These are phyloP conservation scores for Leptogaster cylindrica DNA, from an alignment of 2,888 invertebrate genomes.

Conservation along the genomic window DNA sequence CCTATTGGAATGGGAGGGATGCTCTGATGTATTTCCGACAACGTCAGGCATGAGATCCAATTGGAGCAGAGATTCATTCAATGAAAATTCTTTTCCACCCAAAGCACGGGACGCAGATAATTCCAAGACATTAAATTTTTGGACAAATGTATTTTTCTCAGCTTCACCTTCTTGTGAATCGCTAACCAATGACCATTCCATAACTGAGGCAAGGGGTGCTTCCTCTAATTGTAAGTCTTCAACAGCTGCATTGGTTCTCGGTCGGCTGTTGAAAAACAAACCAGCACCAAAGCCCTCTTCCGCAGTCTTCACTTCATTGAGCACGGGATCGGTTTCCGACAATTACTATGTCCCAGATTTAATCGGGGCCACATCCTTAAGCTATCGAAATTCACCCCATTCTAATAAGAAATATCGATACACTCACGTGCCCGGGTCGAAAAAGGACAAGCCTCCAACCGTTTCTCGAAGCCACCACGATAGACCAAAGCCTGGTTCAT, in stretches of 20 bases:
- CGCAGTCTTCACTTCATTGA: constrained; percentile 33
- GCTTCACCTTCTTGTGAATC: constrained; percentile 44
- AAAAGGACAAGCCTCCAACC: neutral
- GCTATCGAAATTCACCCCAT: constrained; percentile 20
- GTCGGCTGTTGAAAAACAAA: constrained; percentile 39
- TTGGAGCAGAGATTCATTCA: constrained; percentile 18
- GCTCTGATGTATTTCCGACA: constrained; percentile 4
- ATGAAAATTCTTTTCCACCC: constrained; percentile 9
- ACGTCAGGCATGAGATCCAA: constrained; percentile 9
- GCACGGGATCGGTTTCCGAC: constrained; percentile 25
- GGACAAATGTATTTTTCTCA: constrained; percentile 45
- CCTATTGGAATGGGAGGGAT: constrained; percentile 23
- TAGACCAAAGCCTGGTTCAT: no score
- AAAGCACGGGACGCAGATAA: constrained; percentile 27
- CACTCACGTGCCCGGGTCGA: neutral
- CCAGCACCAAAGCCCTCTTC: constrained; percentile 26
- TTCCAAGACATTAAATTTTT: constrained; percentile 44
- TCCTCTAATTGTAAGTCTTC: constrained; percentile 9
- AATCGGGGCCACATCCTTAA: constrained; percentile 38
- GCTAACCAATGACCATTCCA: constrained; percentile 15
- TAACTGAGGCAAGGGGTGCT: neutral
- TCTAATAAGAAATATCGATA: constrained; percentile 5
- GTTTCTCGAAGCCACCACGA: no score
- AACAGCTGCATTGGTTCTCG: constrained; percentile 35
- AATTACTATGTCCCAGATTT: constrained; percentile 28